Base-by-base conservation (phyloP, 2,113 vertebrate genomes). In the Murina feae region DNA sequence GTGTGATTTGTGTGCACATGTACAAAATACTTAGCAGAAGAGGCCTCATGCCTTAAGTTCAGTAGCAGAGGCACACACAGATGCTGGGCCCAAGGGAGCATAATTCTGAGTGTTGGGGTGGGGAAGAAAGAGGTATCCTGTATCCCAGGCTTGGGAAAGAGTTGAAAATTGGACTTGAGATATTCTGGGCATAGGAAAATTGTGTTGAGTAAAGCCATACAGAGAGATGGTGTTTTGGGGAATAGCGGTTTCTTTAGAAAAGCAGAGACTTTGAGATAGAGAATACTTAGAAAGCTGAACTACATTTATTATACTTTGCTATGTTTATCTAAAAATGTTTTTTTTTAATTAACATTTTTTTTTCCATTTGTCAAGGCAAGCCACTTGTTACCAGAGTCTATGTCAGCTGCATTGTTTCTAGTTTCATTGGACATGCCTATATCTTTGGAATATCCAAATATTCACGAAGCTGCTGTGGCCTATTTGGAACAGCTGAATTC, bases 401-500 rank as follows among this genome's bases (percentile, higher is more conserved):
- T 98, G 92, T 98, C 98, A 96, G 97, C 98, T 0, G 98, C 99
- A 55, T 97, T 99, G 79, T 99, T 99, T 93, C 97, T 99, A 68
- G 96, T 99, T 37, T 99, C 98, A 90, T 94, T 99, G 98, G 99
- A 99, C 79, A 81, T 98, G 84, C 98, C 99, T n/a, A 97, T 99
- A 94, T 98, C 98, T 69, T 96, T 98, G 97, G 98, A 98, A 65
- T 99, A 99, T 91, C 99, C 99, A 94, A 98, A 97, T 93, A 92
- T 99, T 91, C 99, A 99, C 1, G 99, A 99, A 87, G 98, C 99
- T 1, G 89, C 98, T 35, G 98, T 98, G 96, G 99, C 99, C 68
- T 99, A 99, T 94, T 97, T 99, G 98, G 99, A 99, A 92, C 99
- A 99, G 97, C 98, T 99, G 96, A 99, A 98, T 98, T 98, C 98